These are phyloP conservation scores for Drosophila nasuta DNA, from an alignment of 1,140 invertebrate genomes.

Conservation along the genomic window DNA sequence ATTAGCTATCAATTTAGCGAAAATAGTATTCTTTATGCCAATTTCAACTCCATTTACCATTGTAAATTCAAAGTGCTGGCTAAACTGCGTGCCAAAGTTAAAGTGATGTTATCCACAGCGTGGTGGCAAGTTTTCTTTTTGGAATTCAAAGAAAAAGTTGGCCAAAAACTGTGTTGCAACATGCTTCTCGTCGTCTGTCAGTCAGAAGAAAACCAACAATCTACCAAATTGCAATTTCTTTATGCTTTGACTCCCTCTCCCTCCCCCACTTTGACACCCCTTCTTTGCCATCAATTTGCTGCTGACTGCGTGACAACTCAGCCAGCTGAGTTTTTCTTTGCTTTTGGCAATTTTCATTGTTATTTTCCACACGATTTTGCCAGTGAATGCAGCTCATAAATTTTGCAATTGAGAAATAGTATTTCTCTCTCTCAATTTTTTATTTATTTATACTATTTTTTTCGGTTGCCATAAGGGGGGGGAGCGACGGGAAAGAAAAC, in stretches of 20 bases:
- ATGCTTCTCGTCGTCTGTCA: constrained; percentile 19
- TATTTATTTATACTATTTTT: constrained; percentile 12
- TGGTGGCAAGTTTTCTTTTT: neutral
- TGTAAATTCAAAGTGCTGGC: constrained; percentile 2
- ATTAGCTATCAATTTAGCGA: neutral
- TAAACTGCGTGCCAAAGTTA: neutral
- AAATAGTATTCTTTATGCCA: neutral
- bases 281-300: neutral
- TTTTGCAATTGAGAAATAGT: constrained; percentile 65
- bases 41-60: constrained; percentile 1
- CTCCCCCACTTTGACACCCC: no score
- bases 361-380: constrained; percentile 72
- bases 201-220: constrained; percentile 16
- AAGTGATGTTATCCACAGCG: neutral
- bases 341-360: constrained; percentile 67
- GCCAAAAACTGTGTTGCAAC: constrained; percentile 8
- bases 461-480: neutral
- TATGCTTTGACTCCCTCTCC: neutral
- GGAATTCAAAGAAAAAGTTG: constrained; percentile 9
- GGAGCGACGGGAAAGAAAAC: neutral
- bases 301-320: constrained; percentile 22
- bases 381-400: constrained; percentile 72
- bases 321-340: constrained; percentile 23
- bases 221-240: constrained; percentile 28
- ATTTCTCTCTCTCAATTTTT: constrained; percentile 14